Evolutionary conservation across 2,797 vertebrate genomes (phyloP).

Genomic region (Pangasius macronema): DNA sequence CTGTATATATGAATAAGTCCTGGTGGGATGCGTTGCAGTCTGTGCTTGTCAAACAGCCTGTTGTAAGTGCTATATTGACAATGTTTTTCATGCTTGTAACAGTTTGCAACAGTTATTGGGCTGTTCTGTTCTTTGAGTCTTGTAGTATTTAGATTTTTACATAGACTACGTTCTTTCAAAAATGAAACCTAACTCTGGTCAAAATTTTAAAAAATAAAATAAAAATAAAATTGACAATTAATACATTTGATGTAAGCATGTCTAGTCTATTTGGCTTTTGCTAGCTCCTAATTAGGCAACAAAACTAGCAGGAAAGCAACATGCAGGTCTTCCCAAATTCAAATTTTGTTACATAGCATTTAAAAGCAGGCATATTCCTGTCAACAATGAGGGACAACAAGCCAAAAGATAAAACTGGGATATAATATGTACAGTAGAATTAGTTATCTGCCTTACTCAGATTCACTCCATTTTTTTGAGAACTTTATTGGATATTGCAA

Average conservation of each 20-base stretch:
- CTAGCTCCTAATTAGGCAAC: neutral
- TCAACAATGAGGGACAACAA: neutral
- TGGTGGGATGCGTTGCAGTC: neutral
- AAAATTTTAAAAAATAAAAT: no score
- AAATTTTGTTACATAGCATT: neutral
- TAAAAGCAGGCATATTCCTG: neutral
- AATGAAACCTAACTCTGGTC: neutral
- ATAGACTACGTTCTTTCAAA: neutral
- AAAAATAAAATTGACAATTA: neutral
- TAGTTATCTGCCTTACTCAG: neutral
- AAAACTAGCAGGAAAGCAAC: neutral
- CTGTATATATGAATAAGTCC: conserved; percentile 3
- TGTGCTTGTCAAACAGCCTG: neutral
- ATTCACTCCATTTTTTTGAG: neutral
- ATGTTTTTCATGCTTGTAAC: neutral
- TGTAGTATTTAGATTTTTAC: neutral
- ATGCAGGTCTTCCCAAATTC: neutral
- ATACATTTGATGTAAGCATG: neutral
- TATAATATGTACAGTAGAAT: neutral
- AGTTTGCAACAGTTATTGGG: neutral
- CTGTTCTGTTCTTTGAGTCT: neutral
- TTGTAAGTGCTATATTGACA: neutral
- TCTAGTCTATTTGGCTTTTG: neutral
- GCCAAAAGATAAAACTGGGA: neutral
- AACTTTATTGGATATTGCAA: neutral